phyloP scores from a whole-genome alignment of 2,888 invertebrate species.

The Atrina japonica region DNA sequence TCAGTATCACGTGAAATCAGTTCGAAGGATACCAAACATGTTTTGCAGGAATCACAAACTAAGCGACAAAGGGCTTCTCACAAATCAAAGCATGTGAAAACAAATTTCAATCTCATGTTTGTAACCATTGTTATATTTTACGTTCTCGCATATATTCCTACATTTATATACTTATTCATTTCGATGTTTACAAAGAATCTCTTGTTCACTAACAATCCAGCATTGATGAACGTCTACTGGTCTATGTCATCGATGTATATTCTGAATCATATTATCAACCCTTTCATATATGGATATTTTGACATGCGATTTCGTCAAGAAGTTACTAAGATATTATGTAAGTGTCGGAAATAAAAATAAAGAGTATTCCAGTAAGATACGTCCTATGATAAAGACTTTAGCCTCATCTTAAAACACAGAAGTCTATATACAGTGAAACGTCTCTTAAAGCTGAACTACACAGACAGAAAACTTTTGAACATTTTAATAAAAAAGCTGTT shows the following conservation, averaged over 20 bases:
- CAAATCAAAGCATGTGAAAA: conserved; percentile 1
- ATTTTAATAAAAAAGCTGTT: no score
- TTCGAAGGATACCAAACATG: conserved; percentile 1
- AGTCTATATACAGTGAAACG: no score
- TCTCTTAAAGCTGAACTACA: no score
- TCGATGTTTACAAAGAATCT: conserved; percentile 6
- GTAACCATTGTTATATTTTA: conserved; percentile 22
- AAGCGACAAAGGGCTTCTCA: no score
- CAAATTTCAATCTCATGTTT: conserved; percentile 33
- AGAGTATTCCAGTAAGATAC: no score
- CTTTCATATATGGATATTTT: conserved; percentile 35
- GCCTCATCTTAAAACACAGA: no score
- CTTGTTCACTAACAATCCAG: conserved; percentile 15
- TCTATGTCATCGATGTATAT: conserved; percentile 26
- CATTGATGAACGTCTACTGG: conserved; percentile 10
- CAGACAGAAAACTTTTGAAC: no score
- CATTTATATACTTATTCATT: conserved; percentile 21
- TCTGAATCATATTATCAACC: conserved; percentile 37
- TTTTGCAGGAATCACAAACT: background rate
- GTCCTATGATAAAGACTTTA: no score
- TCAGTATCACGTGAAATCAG: no score
- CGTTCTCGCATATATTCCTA: conserved; percentile 26
- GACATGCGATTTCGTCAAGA: conserved; percentile 28
- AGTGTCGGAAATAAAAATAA: no score
- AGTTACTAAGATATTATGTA: background rate